A percentile compares a stretch with the other conserved stretches of the same genome.
Evolutionary conservation across 2,888 invertebrate species (phyloP).

Genomic region (Antitype chi): DNA sequence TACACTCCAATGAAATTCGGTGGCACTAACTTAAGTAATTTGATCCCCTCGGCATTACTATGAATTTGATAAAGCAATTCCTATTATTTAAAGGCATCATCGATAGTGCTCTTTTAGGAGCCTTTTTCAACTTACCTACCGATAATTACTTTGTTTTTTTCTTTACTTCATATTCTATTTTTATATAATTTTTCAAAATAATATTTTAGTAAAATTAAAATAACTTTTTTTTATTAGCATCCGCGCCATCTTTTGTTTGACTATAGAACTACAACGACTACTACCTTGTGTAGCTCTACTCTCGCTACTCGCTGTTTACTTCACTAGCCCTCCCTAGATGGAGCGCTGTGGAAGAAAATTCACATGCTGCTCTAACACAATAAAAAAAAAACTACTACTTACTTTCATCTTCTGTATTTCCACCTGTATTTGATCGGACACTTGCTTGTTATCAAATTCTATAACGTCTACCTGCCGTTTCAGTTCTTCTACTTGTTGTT

Average conservation of each 20-base stretch:
- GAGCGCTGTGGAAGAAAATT: neutral
- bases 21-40: neutral
- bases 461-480: conserved; percentile 81
- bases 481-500: conserved; percentile 84
- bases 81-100: neutral
- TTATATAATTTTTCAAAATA: too few species aligned
- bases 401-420: conserved; percentile 89
- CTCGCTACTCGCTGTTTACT: neutral
- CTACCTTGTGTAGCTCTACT: neutral
- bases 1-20: neutral
- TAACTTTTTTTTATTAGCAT: neutral
- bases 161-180: neutral
- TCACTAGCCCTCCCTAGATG: conserved; percentile 19
- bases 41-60: neutral
- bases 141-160: neutral
- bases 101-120: neutral
- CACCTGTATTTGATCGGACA: conserved; percentile 85
- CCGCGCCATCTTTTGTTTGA: conserved; percentile 29
- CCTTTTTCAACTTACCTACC: neutral
- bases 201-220: neutral
- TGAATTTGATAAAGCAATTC: neutral
- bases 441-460: conserved; percentile 85
- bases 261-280: neutral
- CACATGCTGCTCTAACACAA: neutral
- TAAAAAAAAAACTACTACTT: conserved; percentile 26